Percentiles rank a stretch among this genome's conserved stretches.
Evolutionary conservation across 1,140 invertebrate genomes (phyloP).

Genomic region (Cyclargus thomasi): DNA sequence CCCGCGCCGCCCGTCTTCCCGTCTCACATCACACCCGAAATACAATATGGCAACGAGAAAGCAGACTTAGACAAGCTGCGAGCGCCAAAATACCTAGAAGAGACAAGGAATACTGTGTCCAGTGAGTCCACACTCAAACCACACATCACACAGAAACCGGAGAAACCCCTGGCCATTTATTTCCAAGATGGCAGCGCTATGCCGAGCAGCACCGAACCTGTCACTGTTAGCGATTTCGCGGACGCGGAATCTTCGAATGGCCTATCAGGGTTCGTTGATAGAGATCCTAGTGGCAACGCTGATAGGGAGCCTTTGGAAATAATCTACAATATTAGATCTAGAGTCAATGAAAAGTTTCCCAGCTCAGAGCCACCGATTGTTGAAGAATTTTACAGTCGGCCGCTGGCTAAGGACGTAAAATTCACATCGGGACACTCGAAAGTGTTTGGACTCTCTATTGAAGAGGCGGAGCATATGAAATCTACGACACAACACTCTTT

Average conservation of each 20-base stretch:
- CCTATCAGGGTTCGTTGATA: slow-evolving; percentile 27
- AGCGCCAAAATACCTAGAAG: slow-evolving; percentile 48
- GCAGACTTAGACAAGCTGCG: slow-evolving; percentile 48
- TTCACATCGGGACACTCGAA: slow-evolving; percentile 79
- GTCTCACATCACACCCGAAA: slow-evolving; percentile 63
- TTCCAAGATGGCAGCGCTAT: slow-evolving; percentile 48
- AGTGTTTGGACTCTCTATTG: slow-evolving; percentile 77
- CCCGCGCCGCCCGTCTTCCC: slow-evolving; percentile 63
- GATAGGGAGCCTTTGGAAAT: slow-evolving; percentile 7
- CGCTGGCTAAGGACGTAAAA: slow-evolving; percentile 41
- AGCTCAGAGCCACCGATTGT: slow-evolving; percentile 29
- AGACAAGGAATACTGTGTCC: slow-evolving; percentile 30
- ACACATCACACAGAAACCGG: slow-evolving; percentile 65
- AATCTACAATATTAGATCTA: neutral
- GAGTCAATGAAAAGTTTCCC: neutral
- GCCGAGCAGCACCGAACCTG: slow-evolving; percentile 43
- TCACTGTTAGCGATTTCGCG: slow-evolving; percentile 45
- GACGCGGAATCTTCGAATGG: slow-evolving; percentile 52
- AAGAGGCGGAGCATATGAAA: slow-evolving; percentile 74
- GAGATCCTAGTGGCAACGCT: slow-evolving; percentile 5
- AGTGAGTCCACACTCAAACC: slow-evolving; percentile 58
- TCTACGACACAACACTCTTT: slow-evolving; percentile 69
- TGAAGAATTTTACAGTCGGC: slow-evolving; percentile 40
- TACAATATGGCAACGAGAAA: slow-evolving; percentile 72
- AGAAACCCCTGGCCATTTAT: slow-evolving; percentile 59